Conservation (phyloP, 2,113 vertebrate species). For the Ptilonorhynchus violaceus region DNA sequence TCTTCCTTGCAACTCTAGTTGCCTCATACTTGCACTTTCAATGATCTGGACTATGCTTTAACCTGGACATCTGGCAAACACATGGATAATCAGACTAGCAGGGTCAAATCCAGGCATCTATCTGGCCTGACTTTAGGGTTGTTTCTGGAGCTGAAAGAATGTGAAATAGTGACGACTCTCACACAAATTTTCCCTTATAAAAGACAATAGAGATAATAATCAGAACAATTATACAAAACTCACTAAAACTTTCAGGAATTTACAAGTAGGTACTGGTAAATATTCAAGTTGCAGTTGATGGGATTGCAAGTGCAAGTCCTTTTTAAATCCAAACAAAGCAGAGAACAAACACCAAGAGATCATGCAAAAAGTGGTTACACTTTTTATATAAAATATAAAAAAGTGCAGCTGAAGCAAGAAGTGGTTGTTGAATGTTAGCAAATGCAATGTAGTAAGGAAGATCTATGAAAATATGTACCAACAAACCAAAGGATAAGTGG, state of each 20-base stretch:
- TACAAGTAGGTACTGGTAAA: conserved; percentile 16
- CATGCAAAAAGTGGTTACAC: background rate
- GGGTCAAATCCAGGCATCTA: background rate
- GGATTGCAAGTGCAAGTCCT: background rate
- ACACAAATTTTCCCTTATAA: background rate
- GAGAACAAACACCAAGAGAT: background rate
- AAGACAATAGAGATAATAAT: conserved; percentile 17
- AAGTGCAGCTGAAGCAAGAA: background rate
- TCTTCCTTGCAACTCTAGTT: background rate
- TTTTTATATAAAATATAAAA: background rate
- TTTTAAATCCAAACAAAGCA: conserved; percentile 31
- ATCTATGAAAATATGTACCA: conserved; percentile 45
- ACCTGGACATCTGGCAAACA: background rate
- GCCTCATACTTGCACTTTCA: background rate
- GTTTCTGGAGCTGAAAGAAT: conserved; percentile 1
- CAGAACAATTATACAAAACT: background rate
- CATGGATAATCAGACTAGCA: background rate
- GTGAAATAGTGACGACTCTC: background rate
- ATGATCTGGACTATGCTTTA: background rate
- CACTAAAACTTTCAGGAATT: conserved; percentile 30
- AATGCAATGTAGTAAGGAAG: background rate
- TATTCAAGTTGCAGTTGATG: conserved; percentile 19
- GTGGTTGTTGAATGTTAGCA: background rate
- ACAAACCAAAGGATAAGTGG: conserved; percentile 27
- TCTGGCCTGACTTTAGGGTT: background rate